Conservation (phyloP, 2,888 invertebrate species). For the Drosophila anomelani region DNA sequence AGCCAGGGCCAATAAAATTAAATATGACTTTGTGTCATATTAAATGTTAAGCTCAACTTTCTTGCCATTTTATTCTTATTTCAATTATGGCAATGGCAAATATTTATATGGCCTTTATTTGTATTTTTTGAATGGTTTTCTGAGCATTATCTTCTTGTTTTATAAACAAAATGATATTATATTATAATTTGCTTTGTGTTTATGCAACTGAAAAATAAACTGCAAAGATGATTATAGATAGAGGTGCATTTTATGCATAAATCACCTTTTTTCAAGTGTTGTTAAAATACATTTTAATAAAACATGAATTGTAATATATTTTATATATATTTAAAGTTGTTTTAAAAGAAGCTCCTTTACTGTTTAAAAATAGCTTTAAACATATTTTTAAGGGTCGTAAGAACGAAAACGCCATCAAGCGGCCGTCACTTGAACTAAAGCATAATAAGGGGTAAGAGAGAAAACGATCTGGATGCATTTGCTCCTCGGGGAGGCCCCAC, state of each 20-base stretch:
- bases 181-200: not conserved
- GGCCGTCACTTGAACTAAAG: too few relatives aligned
- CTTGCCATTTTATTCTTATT: slow-evolving; percentile 4
- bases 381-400: too few relatives aligned
- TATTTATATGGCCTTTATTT: not conserved
- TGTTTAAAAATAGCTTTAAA: too few relatives aligned
- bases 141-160: not conserved
- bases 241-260: not conserved
- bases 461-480: too few relatives aligned
- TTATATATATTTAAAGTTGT: not conserved
- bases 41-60: slow-evolving; percentile 34
- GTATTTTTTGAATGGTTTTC: not conserved
- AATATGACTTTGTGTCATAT: slow-evolving; percentile 63
- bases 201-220: not conserved
- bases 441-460: too few relatives aligned
- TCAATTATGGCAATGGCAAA: slow-evolving; percentile 10
- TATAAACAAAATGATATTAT: not conserved
- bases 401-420: too few relatives aligned
- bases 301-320: not conserved
- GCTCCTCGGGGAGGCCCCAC: too few relatives aligned
- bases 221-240: not conserved
- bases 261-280: not conserved
- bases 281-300: not conserved
- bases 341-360: too few relatives aligned
- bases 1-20: slow-evolving; percentile 61